Evolutionary conservation across 1,140 invertebrate species (phyloP), one percentile per base, ranked within the genome.

Genomic region (Trichomalopsis sarcophagae): DNA sequence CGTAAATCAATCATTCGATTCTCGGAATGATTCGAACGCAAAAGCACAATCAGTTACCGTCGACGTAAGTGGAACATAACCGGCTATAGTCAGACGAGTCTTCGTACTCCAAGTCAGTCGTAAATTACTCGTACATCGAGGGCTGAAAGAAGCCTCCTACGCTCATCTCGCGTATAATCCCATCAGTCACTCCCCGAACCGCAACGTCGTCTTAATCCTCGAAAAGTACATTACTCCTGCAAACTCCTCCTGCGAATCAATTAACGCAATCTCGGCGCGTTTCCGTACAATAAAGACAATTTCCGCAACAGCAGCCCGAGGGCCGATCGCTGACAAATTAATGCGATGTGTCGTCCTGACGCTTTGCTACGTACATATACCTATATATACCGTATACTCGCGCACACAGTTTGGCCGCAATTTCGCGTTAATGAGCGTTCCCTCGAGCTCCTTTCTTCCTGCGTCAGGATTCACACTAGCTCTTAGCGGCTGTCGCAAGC

Each of bases 361-460:
- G 30, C n/a, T 78, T 0, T 44, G 23, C 11, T 6, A 36, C 14
- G 14, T 76, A 40, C 7, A 47, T 44, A 23, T 62, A 62, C 6
- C 27, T 27, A 27, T 27, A 27, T 27, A 27, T 27, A 27, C 27
- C 1, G 27, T 27, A 27, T 27, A 27, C 27, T 27, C 27, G 27
- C 27, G 5, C 13, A 55, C 50, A 62, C 17, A 78, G 23, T 78
- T 78, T 78, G 23, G 76, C 27, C 23, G 40, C 30, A 68, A 68
- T 62, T 68, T 71, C 82, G 62, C 82, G 71, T 85, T 88, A 89
- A 88, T 87, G 88, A 88, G 84, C 55, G 33, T 40, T 36, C 30
- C 17, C 62, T 55, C 17, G 30, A 62, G 30, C 76, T 47, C 11
- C 47, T 78, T 21, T 23, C 40, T 47, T 23, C 11, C 11, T 21